phyloP scores from a whole-genome alignment of 2,113 vertebrate species.

The Brachyhypopomus gauderio region DNA sequence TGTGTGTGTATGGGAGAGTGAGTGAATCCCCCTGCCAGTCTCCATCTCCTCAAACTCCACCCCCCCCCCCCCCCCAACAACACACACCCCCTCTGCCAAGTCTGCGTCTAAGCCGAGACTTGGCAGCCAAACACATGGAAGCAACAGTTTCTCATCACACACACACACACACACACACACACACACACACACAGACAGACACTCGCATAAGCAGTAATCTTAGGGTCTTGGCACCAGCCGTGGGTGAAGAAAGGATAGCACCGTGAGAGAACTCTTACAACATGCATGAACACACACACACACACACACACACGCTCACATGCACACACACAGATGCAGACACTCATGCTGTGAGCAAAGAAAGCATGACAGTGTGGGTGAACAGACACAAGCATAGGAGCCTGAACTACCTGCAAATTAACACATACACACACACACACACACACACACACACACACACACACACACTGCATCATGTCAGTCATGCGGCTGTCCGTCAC shows the following conservation, averaged over 20 bases:
- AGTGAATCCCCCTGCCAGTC: conserved; percentile 3
- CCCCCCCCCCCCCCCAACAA: conserved; percentile 3
- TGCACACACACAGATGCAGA: conserved; percentile 47
- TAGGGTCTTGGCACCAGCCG: conserved; percentile 70
- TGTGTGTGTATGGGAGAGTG: conserved; percentile 19
- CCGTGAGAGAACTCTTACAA: conserved; percentile 67
- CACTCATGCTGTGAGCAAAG: conserved; percentile 61
- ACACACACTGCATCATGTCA: too few species aligned
- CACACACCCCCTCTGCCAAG: conserved; percentile 48
- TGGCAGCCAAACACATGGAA: conserved; percentile 75
- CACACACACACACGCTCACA: conserved; percentile 54
- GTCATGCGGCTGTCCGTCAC: too few species aligned
- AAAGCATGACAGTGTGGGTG: conserved; percentile 56
- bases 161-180: conserved; percentile 46
- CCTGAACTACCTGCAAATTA: background rate
- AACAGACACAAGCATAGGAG: conserved; percentile 71
- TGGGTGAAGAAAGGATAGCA: conserved; percentile 68
- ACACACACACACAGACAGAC: conserved; percentile 49
- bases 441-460: too few species aligned
- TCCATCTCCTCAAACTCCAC: conserved; percentile 5
- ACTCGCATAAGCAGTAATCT: conserved; percentile 66
- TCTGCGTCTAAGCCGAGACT: conserved; percentile 72
- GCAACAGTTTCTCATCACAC: conserved; percentile 78
- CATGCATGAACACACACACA: conserved; percentile 32
- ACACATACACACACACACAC: too few species aligned